Percentiles rank a stretch among this genome's conserved stretches.
phyloP scores from a whole-genome alignment of 2,797 vertebrate species.

The Avahi laniger region DNA sequence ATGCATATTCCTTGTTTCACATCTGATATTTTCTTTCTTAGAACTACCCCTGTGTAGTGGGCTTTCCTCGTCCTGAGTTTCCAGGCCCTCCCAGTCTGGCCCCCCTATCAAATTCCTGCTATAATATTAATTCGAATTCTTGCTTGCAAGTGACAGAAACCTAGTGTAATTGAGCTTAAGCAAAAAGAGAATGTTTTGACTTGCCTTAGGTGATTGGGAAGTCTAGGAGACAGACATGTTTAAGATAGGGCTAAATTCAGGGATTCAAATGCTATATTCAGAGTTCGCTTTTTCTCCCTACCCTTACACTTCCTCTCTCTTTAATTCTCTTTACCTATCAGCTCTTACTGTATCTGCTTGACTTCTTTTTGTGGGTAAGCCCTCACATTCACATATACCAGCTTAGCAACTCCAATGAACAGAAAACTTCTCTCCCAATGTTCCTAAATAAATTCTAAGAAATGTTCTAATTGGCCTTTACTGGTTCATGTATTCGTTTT shows the following conservation, averaged over 20 bases:
- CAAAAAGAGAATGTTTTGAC: background rate
- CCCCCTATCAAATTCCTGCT: background rate
- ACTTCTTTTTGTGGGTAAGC: background rate
- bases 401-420: background rate
- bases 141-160: background rate
- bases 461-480: background rate
- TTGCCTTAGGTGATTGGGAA: background rate
- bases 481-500: background rate
- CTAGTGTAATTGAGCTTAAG: background rate
- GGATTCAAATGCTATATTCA: background rate
- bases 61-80: background rate
- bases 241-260: background rate
- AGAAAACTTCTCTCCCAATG: background rate
- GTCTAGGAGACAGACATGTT: background rate
- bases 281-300: background rate
- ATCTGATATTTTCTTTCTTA: background rate
- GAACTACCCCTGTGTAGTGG: background rate
- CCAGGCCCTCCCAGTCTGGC: background rate
- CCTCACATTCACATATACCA: background rate
- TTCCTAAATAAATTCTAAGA: background rate
- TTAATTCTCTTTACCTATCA: background rate
- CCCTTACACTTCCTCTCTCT: background rate
- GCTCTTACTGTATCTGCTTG: background rate
- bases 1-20: conserved; percentile 7
- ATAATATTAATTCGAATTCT: background rate